Base-by-base conservation (phyloP, 2,797 vertebrate genomes). In the Helarctos malayanus region DNA sequence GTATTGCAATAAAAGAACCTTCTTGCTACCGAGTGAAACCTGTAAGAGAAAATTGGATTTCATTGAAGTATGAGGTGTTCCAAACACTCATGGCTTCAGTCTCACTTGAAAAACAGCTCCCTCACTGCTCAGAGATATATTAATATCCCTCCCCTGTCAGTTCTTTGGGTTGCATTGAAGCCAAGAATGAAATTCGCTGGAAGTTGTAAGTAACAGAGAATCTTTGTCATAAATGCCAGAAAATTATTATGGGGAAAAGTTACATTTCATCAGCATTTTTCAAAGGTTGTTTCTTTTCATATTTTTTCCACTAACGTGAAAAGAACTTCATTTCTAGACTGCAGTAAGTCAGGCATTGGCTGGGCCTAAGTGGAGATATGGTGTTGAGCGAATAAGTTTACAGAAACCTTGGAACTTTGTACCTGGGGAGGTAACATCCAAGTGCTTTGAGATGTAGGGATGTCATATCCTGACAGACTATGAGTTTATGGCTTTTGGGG, bases 21-120 rank as follows among this genome's bases (percentile, higher is more conserved):
- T 98, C 96, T 91, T 97, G 89, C 93, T 96, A 95, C 59, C 68
- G 56, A 95, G 95, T 0, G 0, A 98, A 96, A 96, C 91, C 89
- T 97, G 47, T 92, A 96, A 97, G 91, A 97, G 97, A 98, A 98
- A 98, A 98, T 96, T 97, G 90, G 95, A 98, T 98, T 98, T 98
- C 85, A 84, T 12, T 98, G 98, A 98, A 97, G 96, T 97, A 98
- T 98, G 97, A 98, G 94, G 91, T 97, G 93, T 97, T 98, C 49
- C 21, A 97, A 98, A 97, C 69, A 94, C 27, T 97, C 95, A 88
- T 94, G 97, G 90, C 95, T 98, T 94, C 95, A 94, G 96, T 97
- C 97, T 98, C 65, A n/a, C 96, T 98, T 98, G 98, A 98, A 98
- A 98, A 99, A 98, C 94, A 97, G 89, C 89, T 97, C 80, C 63